Evolutionary conservation across 2,888 invertebrate species (phyloP).

Genomic region (Gonocerus acuteangulatus): DNA sequence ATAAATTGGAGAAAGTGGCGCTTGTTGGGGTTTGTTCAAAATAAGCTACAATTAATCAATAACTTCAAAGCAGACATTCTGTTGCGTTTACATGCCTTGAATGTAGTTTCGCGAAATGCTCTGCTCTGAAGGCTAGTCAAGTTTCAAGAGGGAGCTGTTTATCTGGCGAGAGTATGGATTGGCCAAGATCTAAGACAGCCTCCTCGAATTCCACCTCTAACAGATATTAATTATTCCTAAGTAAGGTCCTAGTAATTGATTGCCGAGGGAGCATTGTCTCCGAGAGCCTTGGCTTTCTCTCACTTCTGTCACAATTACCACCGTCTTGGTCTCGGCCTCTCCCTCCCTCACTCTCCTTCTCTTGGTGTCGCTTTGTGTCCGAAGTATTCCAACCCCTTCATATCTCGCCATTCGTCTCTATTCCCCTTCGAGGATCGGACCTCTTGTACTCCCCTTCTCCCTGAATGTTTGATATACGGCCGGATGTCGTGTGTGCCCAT

Average conservation of each 20-base stretch:
- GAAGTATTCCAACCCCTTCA: not conserved
- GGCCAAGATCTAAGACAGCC: not conserved
- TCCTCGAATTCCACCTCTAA: slow-evolving; percentile 15
- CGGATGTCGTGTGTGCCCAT: not conserved
- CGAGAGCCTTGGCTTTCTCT: slow-evolving; percentile 12
- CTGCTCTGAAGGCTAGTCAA: not conserved
- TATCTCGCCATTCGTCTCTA: slow-evolving; percentile 6
- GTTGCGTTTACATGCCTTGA: no score
- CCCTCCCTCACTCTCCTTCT: slow-evolving; percentile 16
- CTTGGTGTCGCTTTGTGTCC: slow-evolving; percentile 2
- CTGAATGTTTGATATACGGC: not conserved
- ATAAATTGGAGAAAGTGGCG: no score
- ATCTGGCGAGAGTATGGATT: not conserved
- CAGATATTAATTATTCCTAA: slow-evolving; percentile 26
- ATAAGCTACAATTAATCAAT: no score
- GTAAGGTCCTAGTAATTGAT: slow-evolving; percentile 27
- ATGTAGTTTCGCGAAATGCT: not conserved
- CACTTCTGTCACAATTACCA: slow-evolving; percentile 25
- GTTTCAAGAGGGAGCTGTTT: no score
- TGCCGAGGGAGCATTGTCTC: slow-evolving; percentile 9
- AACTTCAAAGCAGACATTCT: no score
- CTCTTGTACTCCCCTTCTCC: not conserved
- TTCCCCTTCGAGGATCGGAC: not conserved
- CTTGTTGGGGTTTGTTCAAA: no score
- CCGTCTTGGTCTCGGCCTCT: slow-evolving; percentile 21